Conservation (phyloP, 2,888 invertebrate genomes). For the Synergus gifuensis region DNA sequence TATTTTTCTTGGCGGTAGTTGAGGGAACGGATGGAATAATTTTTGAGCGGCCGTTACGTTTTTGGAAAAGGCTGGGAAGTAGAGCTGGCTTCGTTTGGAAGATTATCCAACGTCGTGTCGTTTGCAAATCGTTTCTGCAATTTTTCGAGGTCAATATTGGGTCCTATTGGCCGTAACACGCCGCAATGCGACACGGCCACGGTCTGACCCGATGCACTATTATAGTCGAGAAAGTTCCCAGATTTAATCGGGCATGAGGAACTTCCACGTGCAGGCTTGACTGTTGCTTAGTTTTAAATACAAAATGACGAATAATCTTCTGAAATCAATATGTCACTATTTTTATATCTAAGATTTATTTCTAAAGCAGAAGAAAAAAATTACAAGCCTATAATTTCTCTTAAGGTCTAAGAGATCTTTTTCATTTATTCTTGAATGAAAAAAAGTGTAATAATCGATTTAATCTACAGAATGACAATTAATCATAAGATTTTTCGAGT, state of each 20-base stretch:
- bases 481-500: too few relatives aligned
- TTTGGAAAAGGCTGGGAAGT: neutral
- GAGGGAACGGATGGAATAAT: neutral
- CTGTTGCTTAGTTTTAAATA: constrained; percentile 49
- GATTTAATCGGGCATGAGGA: constrained; percentile 45
- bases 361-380: neutral
- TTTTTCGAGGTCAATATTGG: constrained; percentile 63
- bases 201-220: constrained; percentile 61
- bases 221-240: constrained; percentile 56
- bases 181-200: constrained; percentile 75
- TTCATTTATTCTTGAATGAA: too few relatives aligned
- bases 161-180: constrained; percentile 68
- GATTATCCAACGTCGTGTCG: constrained; percentile 26
- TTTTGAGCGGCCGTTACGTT: neutral
- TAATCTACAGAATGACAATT: too few relatives aligned
- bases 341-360: neutral
- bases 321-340: neutral
- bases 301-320: neutral
- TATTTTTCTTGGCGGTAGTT: neutral
- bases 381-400: too few relatives aligned
- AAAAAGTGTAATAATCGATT: too few relatives aligned
- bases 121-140: constrained; percentile 51
- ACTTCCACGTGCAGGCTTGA: constrained; percentile 49
- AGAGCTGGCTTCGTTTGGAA: constrained; percentile 4
- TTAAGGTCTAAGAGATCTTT: too few relatives aligned